Base-by-base conservation (phyloP, 2,797 vertebrate species). In the Cyprinella venusta region DNA sequence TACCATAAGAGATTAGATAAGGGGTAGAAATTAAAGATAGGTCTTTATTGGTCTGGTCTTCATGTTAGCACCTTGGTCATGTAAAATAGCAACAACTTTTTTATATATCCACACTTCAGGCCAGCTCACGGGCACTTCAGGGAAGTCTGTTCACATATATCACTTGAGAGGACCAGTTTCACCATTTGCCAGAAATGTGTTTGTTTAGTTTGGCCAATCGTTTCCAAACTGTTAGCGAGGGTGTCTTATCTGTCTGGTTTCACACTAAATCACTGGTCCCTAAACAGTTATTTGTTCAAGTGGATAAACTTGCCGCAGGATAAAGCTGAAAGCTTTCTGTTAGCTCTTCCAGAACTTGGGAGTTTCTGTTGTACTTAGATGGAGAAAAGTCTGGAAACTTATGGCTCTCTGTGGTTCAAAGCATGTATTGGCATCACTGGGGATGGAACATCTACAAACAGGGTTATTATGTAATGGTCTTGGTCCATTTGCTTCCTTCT, bases 201-300 rank as follows among this genome's bases (percentile, higher is more conserved):
- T 87, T 86, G 75, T 84, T 84, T 79, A 36, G 64, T 86, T 87
- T 88, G 86, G 84, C 75, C 8, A 84, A 33, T 6, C 33, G 24
- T 70, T 87, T 88, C 74, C 52, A 86, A 85, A 76, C 81, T 83
- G 69, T 81, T 76, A 75, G 61, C 70, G 15, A 65, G 68, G 13
- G 69, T 81, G 79, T 89, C 80, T 78, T 80, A 80, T 80, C 68
- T 72, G 82, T 76, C 79, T 86, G 72, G 77, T 86, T 87, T 87
- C 82, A 42, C 71, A 42, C 68, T 79, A 82, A 85, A 80, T 84
- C 64, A 86, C 82, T 84, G 68, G 54, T 79, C 87, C 82, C 87
- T 80, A 42, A 86, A 80, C 77, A 76, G 61, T 71, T 54, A 84
- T 87, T 86, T 54, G 74, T 85, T 75, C 33, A 69, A 82, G 33